A percentile compares a stretch with the other conserved stretches of the same genome.
These are phyloP conservation scores for Diplodus puntazzo DNA, from an alignment of 2,797 vertebrate species.

Conservation along the genomic window DNA sequence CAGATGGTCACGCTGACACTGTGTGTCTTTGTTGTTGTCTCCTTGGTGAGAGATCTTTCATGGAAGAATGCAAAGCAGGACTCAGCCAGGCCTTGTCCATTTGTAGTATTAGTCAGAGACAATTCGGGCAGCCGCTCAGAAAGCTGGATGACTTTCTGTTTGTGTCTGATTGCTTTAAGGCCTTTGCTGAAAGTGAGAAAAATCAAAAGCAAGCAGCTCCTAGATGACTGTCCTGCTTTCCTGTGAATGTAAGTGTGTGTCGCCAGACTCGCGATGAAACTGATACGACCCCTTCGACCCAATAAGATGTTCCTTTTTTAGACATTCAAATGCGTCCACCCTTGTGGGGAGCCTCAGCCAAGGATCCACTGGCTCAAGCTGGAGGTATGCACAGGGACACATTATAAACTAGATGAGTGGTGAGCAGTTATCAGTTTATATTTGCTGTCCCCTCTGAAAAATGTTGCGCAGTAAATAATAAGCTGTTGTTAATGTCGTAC, in stretches of 20 bases:
- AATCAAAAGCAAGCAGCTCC: constrained; percentile 26
- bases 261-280: constrained; percentile 60
- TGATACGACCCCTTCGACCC: constrained; percentile 68
- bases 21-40: constrained; percentile 29
- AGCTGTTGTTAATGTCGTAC: neutral
- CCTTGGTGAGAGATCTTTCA: constrained; percentile 34
- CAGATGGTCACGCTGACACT: constrained; percentile 13
- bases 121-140: constrained; percentile 26
- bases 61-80: constrained; percentile 31
- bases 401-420: neutral
- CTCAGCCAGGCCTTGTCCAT: constrained; percentile 31
- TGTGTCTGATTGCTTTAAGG: constrained; percentile 31
- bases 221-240: constrained; percentile 41
- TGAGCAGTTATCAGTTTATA: neutral
- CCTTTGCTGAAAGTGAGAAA: neutral
- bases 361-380: constrained; percentile 26
- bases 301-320: constrained; percentile 79
- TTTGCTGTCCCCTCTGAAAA: constrained; percentile 3
- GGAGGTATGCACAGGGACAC: constrained; percentile 15
- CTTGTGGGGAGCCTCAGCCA: constrained; percentile 43
- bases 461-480: neutral
- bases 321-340: constrained; percentile 61
- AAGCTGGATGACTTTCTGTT: constrained; percentile 33
- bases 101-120: constrained; percentile 38
- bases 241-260: constrained; percentile 28